Conservation (phyloP, 2,888 invertebrate species). For the Drosophila paranaensis region DNA sequence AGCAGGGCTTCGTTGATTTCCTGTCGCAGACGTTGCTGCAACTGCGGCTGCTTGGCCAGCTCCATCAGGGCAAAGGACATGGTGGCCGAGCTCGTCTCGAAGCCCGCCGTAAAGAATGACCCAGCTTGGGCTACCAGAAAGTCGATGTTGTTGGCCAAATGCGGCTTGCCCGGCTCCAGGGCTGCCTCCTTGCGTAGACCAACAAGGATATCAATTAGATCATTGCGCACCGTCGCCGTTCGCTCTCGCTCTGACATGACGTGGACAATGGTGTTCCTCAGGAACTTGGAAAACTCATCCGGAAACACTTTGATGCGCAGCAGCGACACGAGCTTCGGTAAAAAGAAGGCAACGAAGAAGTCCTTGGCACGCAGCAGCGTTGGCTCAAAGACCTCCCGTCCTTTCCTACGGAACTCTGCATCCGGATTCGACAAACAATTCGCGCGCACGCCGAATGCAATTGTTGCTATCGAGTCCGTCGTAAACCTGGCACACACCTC, state of each 20-base stretch:
- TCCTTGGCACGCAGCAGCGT: slow-evolving; percentile 70
- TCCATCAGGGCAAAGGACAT: slow-evolving; percentile 85
- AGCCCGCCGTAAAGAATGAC: slow-evolving; percentile 83
- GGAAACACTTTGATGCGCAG: slow-evolving; percentile 78
- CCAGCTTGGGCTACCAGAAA: slow-evolving; percentile 83
- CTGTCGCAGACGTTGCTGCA: slow-evolving; percentile 83
- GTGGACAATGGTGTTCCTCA: slow-evolving; percentile 83
- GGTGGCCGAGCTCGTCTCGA: slow-evolving; percentile 84
- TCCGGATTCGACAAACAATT: slow-evolving; percentile 81
- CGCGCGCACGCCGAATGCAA: slow-evolving; percentile 82
- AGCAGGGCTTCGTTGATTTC: slow-evolving; percentile 84
- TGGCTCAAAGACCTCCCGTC: slow-evolving; percentile 68
- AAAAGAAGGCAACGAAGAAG: slow-evolving; percentile 78
- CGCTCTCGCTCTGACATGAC: slow-evolving; percentile 84
- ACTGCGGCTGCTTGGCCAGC: slow-evolving; percentile 83
- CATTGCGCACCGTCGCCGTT: slow-evolving; percentile 83
- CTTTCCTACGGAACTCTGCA: slow-evolving; percentile 77
- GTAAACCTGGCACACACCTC: slow-evolving; percentile 79
- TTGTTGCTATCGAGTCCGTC: slow-evolving; percentile 82
- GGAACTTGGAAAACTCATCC: slow-evolving; percentile 76
- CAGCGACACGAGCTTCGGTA: slow-evolving; percentile 76
- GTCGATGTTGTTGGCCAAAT: slow-evolving; percentile 70
- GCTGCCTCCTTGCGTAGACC: slow-evolving; percentile 81
- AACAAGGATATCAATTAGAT: slow-evolving; percentile 86
- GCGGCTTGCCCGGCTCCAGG: slow-evolving; percentile 44